Base-by-base conservation (phyloP, 2,888 invertebrate species). In the Eristalis tenax region DNA sequence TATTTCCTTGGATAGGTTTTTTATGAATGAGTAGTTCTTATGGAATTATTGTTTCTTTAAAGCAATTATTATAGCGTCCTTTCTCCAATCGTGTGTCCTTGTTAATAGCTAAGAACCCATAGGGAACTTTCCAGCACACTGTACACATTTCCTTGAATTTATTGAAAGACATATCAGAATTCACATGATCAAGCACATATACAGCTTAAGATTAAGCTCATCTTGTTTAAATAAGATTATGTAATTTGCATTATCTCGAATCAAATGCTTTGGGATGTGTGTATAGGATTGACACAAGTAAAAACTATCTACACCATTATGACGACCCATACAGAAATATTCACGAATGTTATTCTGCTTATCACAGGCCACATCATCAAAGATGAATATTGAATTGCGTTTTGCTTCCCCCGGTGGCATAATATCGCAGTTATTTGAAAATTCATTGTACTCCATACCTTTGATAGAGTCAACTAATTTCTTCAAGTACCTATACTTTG, bases 341-440 rank as follows among this genome's bases (percentile, higher is more conserved):
- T 82, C 79, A 65, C 89, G 83, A 6, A 91, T 89, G 28, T 88
- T 89, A 61, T 89, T 80, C 65, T 90, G 90, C 40, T 90, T 90
- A 15, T 91, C 91, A 26, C 90, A 91, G 13, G 90, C 89, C 22
- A 92, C 90, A 89, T 92, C 91, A 87, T 92, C 91, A 83, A 92
- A 92, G 38, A 92, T 90, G 84, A 92, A 90, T 11, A 92, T 81
- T 22, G 90, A 91, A 89, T 90, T 90, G 75, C 57, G 75, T 88
- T 84, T 82, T 10, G 90, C 89, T 88, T 38, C 8, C 28, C 13
- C n/a, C n/a, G n/a, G n/a, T n/a, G n/a, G n/a, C n/a, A n/a, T n/a
- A n/a, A n/a, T n/a, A n/a, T n/a, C n/a, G n/a, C n/a, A n/a, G 59
- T 70, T 88, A 64, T 71, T 63, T 64, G 79, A 57, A 65, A 75